Conservation (phyloP, 2,113 vertebrate genomes). For the Lepidothrix coronata region DNA sequence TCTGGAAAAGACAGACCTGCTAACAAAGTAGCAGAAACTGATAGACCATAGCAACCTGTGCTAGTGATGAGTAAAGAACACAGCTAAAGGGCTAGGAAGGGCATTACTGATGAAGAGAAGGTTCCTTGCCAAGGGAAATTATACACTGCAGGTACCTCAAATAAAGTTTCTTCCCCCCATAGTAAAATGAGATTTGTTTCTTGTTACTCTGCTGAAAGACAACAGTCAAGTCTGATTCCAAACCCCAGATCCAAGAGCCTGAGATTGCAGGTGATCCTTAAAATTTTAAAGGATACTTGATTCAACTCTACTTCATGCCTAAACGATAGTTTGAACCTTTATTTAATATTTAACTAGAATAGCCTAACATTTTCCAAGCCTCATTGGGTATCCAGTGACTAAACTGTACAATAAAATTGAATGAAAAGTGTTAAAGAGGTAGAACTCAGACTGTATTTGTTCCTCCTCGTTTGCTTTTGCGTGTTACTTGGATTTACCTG, state of each 20-base stretch:
- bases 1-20: background rate
- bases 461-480: background rate
- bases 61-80: background rate
- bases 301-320: background rate
- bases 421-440: constrained; percentile 7
- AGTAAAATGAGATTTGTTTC: background rate
- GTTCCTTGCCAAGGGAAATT: background rate
- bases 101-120: background rate
- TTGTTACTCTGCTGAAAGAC: background rate
- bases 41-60: background rate
- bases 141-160: background rate
- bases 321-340: background rate
- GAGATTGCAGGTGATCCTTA: background rate
- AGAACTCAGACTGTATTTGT: background rate
- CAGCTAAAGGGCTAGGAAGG: background rate
- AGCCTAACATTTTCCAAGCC: background rate
- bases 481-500: background rate
- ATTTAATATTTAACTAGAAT: background rate
- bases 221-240: background rate
- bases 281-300: background rate
- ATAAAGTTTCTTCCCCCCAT: background rate
- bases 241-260: background rate
- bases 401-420: background rate
- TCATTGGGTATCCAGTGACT: background rate
- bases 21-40: background rate